These are phyloP conservation scores for Tanytarsus gracilentus DNA, from an alignment of 2,888 invertebrate genomes.

Conservation along the genomic window DNA sequence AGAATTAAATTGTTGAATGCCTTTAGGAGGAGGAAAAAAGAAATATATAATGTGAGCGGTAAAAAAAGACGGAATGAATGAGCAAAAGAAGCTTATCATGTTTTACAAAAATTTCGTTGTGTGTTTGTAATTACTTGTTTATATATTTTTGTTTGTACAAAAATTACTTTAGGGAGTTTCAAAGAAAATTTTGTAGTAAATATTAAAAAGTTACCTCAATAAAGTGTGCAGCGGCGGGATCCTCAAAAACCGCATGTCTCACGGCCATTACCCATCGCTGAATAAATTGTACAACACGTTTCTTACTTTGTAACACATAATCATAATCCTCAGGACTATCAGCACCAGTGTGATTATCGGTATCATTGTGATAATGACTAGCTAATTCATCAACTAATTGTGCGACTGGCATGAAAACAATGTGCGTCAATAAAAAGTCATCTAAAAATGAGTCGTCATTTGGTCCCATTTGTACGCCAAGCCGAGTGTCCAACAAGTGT, in stretches of 20 bases:
- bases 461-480: conserved; percentile 53
- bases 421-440: conserved; percentile 73
- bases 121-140: no score
- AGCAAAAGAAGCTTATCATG: no score
- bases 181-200: not conserved
- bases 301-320: conserved; percentile 58
- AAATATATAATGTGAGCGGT: no score
- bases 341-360: conserved; percentile 37
- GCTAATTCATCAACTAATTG: conserved; percentile 63
- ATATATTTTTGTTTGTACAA: no score
- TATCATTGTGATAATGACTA: conserved; percentile 55
- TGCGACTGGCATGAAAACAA: conserved; percentile 70
- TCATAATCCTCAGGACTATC: conserved; percentile 54
- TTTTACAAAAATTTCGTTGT: no score
- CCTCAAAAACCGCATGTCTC: conserved; percentile 65
- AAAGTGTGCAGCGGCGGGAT: conserved; percentile 60
- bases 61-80: no score
- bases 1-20: no score
- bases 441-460: conserved; percentile 72
- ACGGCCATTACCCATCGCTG: conserved; percentile 66
- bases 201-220: conserved; percentile 48
- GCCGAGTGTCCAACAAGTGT: conserved; percentile 69
- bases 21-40: no score
- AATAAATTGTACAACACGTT: conserved; percentile 68
- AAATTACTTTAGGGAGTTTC: not conserved